Conservation (phyloP, 2,888 invertebrate genomes). For the Calameuta idolon region DNA sequence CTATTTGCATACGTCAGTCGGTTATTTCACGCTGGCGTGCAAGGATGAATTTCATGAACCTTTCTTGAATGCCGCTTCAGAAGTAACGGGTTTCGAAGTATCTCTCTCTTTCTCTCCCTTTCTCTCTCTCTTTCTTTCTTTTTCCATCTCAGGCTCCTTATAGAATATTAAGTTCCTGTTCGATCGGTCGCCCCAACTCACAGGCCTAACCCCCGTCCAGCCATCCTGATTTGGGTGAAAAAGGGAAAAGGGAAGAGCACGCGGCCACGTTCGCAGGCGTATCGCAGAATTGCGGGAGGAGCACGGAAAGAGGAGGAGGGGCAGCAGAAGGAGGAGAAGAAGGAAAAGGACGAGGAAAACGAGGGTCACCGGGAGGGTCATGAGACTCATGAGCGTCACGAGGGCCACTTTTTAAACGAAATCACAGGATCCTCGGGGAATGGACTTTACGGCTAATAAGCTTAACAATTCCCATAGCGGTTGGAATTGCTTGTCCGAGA, state of each 20-base stretch:
- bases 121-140: constrained; percentile 10
- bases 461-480: constrained; percentile 54
- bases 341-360: no score
- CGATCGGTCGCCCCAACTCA: no score
- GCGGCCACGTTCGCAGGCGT: no score
- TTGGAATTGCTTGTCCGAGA: constrained; percentile 32
- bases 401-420: constrained; percentile 1
- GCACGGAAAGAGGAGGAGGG: no score
- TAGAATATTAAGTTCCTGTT: constrained; percentile 32
- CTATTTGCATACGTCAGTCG: constrained; percentile 61
- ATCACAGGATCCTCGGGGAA: background rate
- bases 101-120: constrained; percentile 24
- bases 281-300: background rate
- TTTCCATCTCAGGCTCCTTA: background rate
- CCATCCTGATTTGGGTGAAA: no score
- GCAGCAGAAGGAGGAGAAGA: no score
- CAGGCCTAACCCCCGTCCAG: no score
- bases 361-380: no score
- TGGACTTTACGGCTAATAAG: constrained; percentile 49
- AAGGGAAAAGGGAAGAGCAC: no score
- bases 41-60: constrained; percentile 59
- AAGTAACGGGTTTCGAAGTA: constrained; percentile 48
- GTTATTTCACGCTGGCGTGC: constrained; percentile 46
- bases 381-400: no score
- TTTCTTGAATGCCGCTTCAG: constrained; percentile 60